Conservation (phyloP, 2,113 vertebrate genomes). For the Pituophis catenifer region DNA sequence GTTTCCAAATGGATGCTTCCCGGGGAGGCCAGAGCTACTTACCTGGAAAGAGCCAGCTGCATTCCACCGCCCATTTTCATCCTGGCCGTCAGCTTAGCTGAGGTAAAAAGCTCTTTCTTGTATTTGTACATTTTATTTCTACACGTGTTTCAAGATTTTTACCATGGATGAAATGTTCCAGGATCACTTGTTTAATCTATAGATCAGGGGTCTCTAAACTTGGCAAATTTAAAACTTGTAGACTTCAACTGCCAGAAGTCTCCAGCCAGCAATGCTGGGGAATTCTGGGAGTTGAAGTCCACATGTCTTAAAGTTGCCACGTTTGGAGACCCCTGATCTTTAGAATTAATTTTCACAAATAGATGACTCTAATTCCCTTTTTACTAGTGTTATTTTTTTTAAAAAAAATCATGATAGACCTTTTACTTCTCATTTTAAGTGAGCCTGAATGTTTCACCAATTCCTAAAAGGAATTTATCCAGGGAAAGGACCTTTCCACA, state of each 20-base stretch:
- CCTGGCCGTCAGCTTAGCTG: slow-evolving; percentile 80
- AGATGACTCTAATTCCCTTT: neutral
- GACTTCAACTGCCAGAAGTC: no score
- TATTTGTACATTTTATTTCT: neutral
- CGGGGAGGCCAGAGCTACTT: slow-evolving; percentile 58
- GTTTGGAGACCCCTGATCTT: neutral
- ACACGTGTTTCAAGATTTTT: neutral
- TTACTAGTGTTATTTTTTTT: neutral
- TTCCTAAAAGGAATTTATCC: neutral
- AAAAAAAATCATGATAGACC: neutral
- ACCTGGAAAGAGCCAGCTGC: slow-evolving; percentile 84
- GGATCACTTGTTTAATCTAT: neutral
- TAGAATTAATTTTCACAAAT: neutral
- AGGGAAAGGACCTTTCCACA: neutral
- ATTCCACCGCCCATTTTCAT: slow-evolving; percentile 86
- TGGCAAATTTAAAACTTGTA: no score
- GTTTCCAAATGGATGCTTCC: slow-evolving; percentile 88
- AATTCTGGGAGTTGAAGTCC: no score
- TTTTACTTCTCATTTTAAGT: neutral
- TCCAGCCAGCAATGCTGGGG: no score
- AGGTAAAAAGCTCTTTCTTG: slow-evolving; percentile 66
- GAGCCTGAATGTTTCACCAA: neutral
- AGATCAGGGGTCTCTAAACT: no score
- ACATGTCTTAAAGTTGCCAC: neutral
- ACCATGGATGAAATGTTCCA: neutral